These are phyloP conservation scores for Pionites leucogaster DNA, from an alignment of 2,113 vertebrate genomes.

Conservation along the genomic window DNA sequence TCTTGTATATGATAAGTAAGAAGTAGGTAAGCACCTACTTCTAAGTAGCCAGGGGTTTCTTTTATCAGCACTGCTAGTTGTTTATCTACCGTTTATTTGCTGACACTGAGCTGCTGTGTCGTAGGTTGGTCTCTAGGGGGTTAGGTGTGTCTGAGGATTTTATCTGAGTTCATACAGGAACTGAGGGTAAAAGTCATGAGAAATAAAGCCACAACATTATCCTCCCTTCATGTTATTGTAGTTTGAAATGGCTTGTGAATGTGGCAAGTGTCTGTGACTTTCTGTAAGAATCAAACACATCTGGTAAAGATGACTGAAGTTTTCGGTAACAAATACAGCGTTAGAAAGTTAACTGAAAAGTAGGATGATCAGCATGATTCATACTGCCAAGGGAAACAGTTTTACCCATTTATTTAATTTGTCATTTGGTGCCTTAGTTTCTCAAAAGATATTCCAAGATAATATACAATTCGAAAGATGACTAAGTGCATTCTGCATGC, in stretches of 20 bases:
- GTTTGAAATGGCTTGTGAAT: conserved; percentile 53
- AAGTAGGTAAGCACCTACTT: background rate
- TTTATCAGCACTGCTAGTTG: background rate
- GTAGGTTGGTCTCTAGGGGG: background rate
- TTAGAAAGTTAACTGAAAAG: conserved; percentile 62
- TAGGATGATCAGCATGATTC: conserved; percentile 63
- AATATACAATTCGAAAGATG: background rate
- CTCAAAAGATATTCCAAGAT: conserved; percentile 56
- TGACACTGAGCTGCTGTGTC: background rate
- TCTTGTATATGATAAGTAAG: background rate
- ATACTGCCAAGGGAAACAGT: conserved; percentile 46
- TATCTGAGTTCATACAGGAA: background rate
- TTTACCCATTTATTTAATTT: conserved; percentile 54
- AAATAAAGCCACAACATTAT: conserved; percentile 44
- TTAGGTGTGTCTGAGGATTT: background rate
- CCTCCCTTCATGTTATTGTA: conserved; percentile 25
- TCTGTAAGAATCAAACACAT: conserved; percentile 65
- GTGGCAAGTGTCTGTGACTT: conserved; percentile 63
- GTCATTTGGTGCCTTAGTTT: conserved; percentile 25
- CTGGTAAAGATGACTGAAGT: conserved; percentile 20
- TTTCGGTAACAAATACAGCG: conserved; percentile 3
- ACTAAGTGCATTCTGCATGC: background rate
- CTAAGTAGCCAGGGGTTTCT: background rate
- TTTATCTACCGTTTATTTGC: background rate
- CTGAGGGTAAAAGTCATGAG: background rate